Evolutionary conservation across 2,888 invertebrate species (phyloP).

Genomic region (Eupeodes luniger): DNA sequence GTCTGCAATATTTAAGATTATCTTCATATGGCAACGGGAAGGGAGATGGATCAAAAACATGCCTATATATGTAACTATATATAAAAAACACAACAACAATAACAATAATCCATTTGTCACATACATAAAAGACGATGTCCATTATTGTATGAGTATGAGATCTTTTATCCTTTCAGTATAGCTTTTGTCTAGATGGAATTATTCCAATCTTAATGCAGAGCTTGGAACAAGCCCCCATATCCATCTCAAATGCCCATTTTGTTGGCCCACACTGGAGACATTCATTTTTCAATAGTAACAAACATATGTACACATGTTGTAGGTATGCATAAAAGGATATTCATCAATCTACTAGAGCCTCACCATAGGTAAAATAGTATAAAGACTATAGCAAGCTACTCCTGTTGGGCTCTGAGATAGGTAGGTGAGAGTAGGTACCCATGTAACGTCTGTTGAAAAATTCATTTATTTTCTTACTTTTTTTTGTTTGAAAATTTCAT

Average conservation of each 20-base stretch:
- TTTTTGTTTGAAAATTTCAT: conserved; percentile 22
- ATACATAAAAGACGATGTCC: conserved; percentile 42
- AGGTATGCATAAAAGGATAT: conserved; percentile 17
- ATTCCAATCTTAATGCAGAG: conserved; percentile 53
- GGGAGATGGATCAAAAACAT: too few species aligned
- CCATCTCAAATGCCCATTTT: too few species aligned
- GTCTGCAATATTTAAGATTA: conserved; percentile 25
- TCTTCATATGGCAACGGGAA: not conserved
- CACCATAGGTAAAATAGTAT: not conserved
- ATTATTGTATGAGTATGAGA: conserved; percentile 55
- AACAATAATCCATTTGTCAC: conserved; percentile 65
- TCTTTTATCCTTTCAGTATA: conserved; percentile 28
- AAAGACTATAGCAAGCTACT: too few species aligned
- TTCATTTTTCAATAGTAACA: conserved; percentile 43
- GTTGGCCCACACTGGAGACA: not conserved
- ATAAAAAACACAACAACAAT: not conserved
- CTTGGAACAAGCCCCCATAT: not conserved
- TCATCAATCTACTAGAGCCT: conserved; percentile 45
- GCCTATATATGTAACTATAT: too few species aligned
- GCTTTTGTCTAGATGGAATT: conserved; percentile 55
- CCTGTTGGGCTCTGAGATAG: not conserved
- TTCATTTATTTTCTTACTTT: conserved; percentile 22
- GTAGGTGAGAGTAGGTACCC: not conserved
- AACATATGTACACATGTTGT: not conserved
- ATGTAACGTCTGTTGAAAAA: conserved; percentile 45